A percentile compares a stretch with the other conserved stretches of the same genome.
phyloP scores from a whole-genome alignment of 2,113 vertebrate genomes.

The Equus quagga region DNA sequence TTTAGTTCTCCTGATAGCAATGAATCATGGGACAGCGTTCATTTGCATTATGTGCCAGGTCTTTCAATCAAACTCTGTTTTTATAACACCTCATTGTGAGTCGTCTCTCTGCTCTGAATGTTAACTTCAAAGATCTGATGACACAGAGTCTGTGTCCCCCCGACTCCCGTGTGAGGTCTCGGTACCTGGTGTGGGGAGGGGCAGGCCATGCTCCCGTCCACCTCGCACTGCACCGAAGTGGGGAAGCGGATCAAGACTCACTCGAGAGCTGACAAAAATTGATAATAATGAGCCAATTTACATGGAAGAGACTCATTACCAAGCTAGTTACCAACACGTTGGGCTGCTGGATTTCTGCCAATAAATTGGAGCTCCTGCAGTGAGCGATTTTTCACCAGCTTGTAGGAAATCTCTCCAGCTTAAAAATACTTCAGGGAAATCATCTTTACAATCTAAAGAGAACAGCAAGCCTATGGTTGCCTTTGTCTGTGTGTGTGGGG shows the following conservation, averaged over 20 bases:
- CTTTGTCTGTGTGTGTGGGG: not conserved
- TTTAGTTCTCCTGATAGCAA: slow-evolving; percentile 75
- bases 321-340: slow-evolving; percentile 26
- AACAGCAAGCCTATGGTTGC: not conserved
- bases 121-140: slow-evolving; percentile 55
- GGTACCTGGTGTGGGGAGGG: not conserved
- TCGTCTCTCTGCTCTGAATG: slow-evolving; percentile 73
- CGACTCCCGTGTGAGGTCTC: not conserved
- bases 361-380: slow-evolving; percentile 53
- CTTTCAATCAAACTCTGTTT: slow-evolving; percentile 80
- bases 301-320: slow-evolving; percentile 20
- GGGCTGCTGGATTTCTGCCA: slow-evolving; percentile 68
- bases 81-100: slow-evolving; percentile 77
- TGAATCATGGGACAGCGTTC: slow-evolving; percentile 72
- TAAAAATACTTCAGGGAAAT: slow-evolving; percentile 60
- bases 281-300: slow-evolving; percentile 63
- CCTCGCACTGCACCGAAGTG: not conserved
- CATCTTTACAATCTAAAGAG: slow-evolving; percentile 7
- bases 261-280: slow-evolving; percentile 64
- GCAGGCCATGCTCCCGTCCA: not conserved
- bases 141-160: not conserved
- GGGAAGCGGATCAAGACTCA: slow-evolving; percentile 57
- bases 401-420: slow-evolving; percentile 57
- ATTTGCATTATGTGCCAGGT: slow-evolving; percentile 72
- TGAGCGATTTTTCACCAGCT: slow-evolving; percentile 55